Evolutionary conservation across 2,888 invertebrate genomes (phyloP).

Genomic region (Gortyna flavago): DNA sequence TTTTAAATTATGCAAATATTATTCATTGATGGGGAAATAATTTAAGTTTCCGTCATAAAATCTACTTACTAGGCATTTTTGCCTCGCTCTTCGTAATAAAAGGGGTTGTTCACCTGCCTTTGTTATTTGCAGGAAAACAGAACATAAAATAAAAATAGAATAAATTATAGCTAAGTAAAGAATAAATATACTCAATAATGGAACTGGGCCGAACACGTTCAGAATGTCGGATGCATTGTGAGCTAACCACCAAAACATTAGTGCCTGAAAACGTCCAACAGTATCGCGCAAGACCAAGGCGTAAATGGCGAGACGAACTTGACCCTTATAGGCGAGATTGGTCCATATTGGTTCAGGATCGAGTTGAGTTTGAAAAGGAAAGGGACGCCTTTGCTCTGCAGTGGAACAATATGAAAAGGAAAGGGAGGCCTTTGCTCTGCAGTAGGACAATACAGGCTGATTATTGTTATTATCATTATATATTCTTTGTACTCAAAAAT

Average conservation of each 20-base stretch:
- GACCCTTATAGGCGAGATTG: not conserved
- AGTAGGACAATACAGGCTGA: not conserved
- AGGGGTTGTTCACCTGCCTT: not conserved
- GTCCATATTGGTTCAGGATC: not conserved
- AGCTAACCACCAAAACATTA: no score
- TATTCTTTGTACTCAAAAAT: no score
- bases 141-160: not conserved
- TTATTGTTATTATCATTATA: not conserved
- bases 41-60: constrained; percentile 42
- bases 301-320: not conserved
- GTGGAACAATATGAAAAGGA: not conserved
- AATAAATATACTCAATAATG: not conserved
- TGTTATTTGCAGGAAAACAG: not conserved
- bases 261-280: not conserved
- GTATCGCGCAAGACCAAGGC: not conserved
- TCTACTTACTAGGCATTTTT: constrained; percentile 36
- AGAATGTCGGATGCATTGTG: not conserved
- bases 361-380: not conserved
- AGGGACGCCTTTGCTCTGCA: not conserved
- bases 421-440: not conserved
- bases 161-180: not conserved
- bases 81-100: not conserved
- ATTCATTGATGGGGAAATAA: constrained; percentile 50
- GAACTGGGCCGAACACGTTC: not conserved
- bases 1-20: constrained; percentile 59